Conservation (phyloP, 1,140 invertebrate species). For the Amyelois transitella region DNA sequence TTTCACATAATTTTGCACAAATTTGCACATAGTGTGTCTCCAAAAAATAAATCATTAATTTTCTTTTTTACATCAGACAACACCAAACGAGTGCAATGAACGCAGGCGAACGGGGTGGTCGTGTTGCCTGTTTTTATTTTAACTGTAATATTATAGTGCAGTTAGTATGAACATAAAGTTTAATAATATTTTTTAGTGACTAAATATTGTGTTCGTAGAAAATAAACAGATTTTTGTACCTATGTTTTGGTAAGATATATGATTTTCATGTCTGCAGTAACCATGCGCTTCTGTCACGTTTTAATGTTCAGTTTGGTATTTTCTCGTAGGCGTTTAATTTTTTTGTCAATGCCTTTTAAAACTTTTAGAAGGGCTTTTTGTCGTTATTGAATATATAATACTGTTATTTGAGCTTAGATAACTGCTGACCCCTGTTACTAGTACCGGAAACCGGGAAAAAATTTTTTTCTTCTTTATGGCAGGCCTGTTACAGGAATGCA, state of each 20-base stretch:
- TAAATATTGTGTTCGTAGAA: background rate
- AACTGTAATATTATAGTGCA: slow-evolving; percentile 22
- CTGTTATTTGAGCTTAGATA: too few species aligned
- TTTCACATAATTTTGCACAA: too few species aligned
- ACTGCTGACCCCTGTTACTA: too few species aligned
- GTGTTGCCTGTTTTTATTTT: slow-evolving; percentile 35
- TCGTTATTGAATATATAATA: too few species aligned
- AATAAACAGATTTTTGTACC: background rate
- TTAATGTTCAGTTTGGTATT: background rate
- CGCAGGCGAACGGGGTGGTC: slow-evolving; percentile 30
- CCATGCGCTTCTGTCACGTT: background rate
- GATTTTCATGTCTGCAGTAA: slow-evolving; percentile 5
- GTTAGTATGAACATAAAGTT: slow-evolving; percentile 31
- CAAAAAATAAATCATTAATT: too few species aligned
- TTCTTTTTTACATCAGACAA: slow-evolving; percentile 5
- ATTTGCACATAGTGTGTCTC: too few species aligned
- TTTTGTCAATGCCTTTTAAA: background rate
- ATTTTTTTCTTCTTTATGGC: too few species aligned
- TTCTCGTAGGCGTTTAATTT: background rate
- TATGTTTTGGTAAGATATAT: slow-evolving; percentile 8
- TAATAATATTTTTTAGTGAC: slow-evolving; percentile 6
- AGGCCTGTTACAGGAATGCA: too few species aligned
- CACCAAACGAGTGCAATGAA: slow-evolving; percentile 33
- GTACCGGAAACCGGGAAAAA: too few species aligned
- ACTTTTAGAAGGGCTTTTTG: too few species aligned